A percentile compares a stretch with the other conserved stretches of the same genome.
Conservation (phyloP, 2,797 vertebrate species). For the Melanotaenia trifasciata region DNA sequence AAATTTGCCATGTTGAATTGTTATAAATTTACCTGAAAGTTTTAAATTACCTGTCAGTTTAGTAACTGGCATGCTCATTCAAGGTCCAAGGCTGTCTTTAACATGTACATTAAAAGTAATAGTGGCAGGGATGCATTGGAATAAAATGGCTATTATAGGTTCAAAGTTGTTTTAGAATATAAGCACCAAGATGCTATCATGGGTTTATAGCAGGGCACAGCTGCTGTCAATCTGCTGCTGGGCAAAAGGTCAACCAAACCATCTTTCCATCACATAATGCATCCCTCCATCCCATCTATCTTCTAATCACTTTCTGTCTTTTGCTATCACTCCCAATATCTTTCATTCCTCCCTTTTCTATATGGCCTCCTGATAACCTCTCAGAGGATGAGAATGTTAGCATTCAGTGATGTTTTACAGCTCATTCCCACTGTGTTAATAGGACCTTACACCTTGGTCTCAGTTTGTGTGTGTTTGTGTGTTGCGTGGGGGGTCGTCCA, state of each 20-base stretch:
- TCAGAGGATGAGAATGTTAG: constrained; percentile 67
- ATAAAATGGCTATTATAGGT: constrained; percentile 42
- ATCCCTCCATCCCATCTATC: constrained; percentile 40
- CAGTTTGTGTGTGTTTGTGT: constrained; percentile 30
- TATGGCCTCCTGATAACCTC: constrained; percentile 66
- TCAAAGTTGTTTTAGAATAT: constrained; percentile 51
- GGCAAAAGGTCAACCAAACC: constrained; percentile 68
- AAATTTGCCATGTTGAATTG: neutral
- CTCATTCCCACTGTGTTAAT: constrained; percentile 57
- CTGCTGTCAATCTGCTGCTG: constrained; percentile 54
- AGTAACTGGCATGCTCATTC: neutral
- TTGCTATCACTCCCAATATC: constrained; percentile 4
- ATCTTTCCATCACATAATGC: constrained; percentile 39
- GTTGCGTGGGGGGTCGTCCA: neutral
- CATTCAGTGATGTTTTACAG: constrained; percentile 70
- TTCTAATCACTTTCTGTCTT: constrained; percentile 50
- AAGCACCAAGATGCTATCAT: constrained; percentile 9
- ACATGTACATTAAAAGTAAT: constrained; percentile 13
- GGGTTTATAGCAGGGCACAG: constrained; percentile 34
- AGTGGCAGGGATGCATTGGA: constrained; percentile 28
- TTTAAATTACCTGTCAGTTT: neutral
- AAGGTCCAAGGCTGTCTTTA: neutral
- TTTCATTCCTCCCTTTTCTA: constrained; percentile 2
- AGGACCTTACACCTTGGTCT: constrained; percentile 65
- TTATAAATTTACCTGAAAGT: too few relatives aligned